Evolutionary conservation across 2,113 vertebrate species (phyloP).

Genomic region (Eptesicus fuscus): DNA sequence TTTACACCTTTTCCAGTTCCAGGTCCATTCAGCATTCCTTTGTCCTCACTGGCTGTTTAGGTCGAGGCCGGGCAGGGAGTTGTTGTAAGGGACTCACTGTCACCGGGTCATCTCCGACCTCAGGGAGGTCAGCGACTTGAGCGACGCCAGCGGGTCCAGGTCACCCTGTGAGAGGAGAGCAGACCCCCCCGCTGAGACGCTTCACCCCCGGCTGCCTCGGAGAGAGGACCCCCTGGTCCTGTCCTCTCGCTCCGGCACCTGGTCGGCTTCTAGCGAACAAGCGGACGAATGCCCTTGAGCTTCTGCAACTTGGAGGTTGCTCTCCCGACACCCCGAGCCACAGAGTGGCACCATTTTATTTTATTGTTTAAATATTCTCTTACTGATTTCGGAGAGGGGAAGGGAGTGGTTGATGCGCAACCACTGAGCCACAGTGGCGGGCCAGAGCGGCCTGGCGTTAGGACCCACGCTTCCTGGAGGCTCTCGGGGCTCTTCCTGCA

Average conservation of each 20-base stretch:
- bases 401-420: too few relatives aligned
- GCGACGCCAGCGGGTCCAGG: conserved; percentile 91
- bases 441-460: too few relatives aligned
- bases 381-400: too few relatives aligned
- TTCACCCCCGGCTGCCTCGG: not conserved
- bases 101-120: conserved; percentile 82
- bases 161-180: conserved; percentile 86
- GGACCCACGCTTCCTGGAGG: too few relatives aligned
- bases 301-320: not conserved
- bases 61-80: not conserved
- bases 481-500: too few relatives aligned
- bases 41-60: not conserved
- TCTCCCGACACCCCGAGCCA: too few relatives aligned
- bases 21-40: too few relatives aligned
- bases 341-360: too few relatives aligned
- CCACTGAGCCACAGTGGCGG: too few relatives aligned
- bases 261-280: not conserved
- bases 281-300: not conserved
- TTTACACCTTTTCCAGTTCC: too few relatives aligned
- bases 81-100: not conserved
- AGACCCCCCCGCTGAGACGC: not conserved
- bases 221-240: not conserved
- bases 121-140: conserved; percentile 92
- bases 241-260: not conserved
- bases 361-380: too few relatives aligned